A percentile compares a stretch with the other conserved stretches of the same genome.
Conservation (phyloP, 2,888 invertebrate genomes). For the Hypselothyrea guttata region DNA sequence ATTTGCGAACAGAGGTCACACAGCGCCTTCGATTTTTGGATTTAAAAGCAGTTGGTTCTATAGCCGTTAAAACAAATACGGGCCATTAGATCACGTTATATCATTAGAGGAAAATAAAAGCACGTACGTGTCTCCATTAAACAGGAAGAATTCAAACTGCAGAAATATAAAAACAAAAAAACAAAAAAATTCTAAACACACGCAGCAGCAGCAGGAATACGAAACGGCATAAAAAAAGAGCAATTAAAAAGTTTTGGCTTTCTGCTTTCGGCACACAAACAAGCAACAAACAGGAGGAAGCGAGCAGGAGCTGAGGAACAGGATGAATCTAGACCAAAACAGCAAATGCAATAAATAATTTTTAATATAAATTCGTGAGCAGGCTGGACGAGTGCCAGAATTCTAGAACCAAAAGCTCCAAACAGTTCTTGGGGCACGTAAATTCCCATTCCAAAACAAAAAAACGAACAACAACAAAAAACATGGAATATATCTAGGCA, state of each 20-base stretch:
- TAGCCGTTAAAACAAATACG: conserved; percentile 22
- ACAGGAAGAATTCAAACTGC: conserved; percentile 48
- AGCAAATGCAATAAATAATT: conserved; percentile 74
- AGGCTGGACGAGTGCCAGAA: conserved; percentile 46
- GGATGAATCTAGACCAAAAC: conserved; percentile 27
- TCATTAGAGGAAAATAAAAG: conserved; percentile 68
- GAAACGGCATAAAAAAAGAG: conserved; percentile 37
- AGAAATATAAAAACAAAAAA: conserved; percentile 45
- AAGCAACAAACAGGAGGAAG: conserved; percentile 2
- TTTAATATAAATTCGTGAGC: conserved; percentile 78
- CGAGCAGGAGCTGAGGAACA: not conserved
- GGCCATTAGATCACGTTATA: conserved; percentile 62
- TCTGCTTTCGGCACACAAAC: conserved; percentile 29
- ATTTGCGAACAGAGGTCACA: too few relatives aligned
- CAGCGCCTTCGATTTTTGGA: not conserved
- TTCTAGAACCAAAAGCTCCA: conserved; percentile 5
- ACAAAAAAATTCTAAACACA: conserved; percentile 47
- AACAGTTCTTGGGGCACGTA: not conserved
- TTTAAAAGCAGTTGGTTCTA: conserved; percentile 3
- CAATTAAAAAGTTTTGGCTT: conserved; percentile 58
- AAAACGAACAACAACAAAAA: too few relatives aligned
- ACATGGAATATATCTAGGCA: conserved; percentile 33
- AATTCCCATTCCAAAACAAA: not conserved
- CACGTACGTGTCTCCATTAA: conserved; percentile 67
- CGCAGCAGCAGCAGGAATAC: conserved; percentile 8